These are phyloP conservation scores for Mellilla xanthometata DNA, from an alignment of 2,888 invertebrate genomes.

Conservation along the genomic window DNA sequence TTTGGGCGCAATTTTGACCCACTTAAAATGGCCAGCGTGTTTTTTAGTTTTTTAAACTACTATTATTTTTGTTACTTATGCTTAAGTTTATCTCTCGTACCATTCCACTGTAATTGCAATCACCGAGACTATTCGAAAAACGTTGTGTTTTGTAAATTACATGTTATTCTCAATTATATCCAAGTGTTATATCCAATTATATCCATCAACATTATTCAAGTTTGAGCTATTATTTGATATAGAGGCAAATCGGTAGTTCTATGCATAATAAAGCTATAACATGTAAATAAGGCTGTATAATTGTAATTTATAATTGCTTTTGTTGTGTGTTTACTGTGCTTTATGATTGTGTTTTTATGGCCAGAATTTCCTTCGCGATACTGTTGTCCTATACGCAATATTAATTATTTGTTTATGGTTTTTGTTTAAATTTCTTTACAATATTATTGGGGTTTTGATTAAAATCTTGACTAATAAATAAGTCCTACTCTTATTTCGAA, in stretches of 20 bases:
- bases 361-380: not conserved
- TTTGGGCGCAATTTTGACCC: no score
- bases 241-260: constrained; percentile 12
- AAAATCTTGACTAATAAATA: no score
- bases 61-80: not conserved
- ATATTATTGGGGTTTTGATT: no score
- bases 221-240: constrained; percentile 19
- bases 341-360: constrained; percentile 1
- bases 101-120: constrained; percentile 47
- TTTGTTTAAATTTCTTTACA: not conserved
- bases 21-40: no score
- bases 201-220: constrained; percentile 11
- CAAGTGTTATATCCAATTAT: constrained; percentile 32
- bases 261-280: constrained; percentile 21
- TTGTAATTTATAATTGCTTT: constrained; percentile 16
- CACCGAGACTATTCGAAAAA: constrained; percentile 60
- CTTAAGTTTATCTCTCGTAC: not conserved
- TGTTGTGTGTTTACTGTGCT: constrained; percentile 5
- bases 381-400: not conserved
- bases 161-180: constrained; percentile 52
- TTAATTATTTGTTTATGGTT: not conserved
- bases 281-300: constrained; percentile 11
- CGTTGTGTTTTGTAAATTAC: constrained; percentile 57
- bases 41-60: no score
- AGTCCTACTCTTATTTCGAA: no score